A percentile compares a stretch with the other conserved stretches of the same genome.
Conservation (phyloP, 2,888 invertebrate genomes). For the Tinea trinotella region DNA sequence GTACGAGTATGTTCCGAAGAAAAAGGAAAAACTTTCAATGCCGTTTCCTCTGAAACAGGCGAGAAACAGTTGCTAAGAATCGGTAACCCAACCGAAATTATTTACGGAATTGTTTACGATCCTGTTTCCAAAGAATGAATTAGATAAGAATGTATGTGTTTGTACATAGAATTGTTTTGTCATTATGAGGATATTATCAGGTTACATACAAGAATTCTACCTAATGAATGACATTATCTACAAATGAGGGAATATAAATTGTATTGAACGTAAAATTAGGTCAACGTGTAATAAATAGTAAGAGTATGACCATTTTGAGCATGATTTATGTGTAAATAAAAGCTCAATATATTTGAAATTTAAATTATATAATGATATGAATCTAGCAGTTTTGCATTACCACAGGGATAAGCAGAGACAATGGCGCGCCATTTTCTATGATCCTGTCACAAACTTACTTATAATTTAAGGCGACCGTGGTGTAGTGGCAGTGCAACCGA, state of each 20-base stretch:
- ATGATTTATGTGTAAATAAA: too few relatives aligned
- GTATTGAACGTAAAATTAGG: background rate
- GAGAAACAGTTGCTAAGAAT: constrained; percentile 5
- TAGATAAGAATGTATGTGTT: background rate
- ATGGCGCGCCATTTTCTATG: too few relatives aligned
- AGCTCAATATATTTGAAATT: too few relatives aligned
- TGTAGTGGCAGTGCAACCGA: too few relatives aligned
- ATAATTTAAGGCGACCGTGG: too few relatives aligned
- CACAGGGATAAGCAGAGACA: too few relatives aligned
- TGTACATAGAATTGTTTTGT: background rate
- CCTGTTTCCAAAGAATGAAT: background rate
- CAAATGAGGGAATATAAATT: background rate
- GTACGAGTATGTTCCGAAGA: background rate
- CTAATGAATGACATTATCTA: background rate
- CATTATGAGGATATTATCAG: background rate
- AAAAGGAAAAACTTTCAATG: constrained; percentile 9
- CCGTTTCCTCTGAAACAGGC: constrained; percentile 1
- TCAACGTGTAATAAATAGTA: background rate
- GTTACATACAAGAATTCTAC: background rate
- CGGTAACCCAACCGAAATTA: constrained; percentile 9
- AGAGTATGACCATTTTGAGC: too few relatives aligned
- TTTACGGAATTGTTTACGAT: constrained; percentile 5
- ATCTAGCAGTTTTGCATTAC: too few relatives aligned
- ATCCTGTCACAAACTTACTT: too few relatives aligned
- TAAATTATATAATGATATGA: too few relatives aligned